Evolutionary conservation across 2,113 vertebrate genomes (phyloP).

Genomic region (Caretta caretta): DNA sequence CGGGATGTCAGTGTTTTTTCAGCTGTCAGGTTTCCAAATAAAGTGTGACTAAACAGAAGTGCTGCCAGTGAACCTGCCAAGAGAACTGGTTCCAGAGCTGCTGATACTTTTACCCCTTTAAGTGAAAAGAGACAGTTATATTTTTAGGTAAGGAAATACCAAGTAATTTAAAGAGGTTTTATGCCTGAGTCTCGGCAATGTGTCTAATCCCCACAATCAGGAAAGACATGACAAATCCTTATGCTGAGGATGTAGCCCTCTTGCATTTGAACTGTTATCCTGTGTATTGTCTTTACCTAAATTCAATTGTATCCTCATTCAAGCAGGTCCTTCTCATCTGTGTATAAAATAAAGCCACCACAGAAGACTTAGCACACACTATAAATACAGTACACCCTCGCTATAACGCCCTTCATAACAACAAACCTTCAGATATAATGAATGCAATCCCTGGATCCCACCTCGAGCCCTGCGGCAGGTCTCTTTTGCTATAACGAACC

Average conservation of each 20-base stretch:
- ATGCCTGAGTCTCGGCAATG: background rate
- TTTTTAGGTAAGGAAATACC: background rate
- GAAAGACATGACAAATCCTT: fast-evolving
- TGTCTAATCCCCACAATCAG: fast-evolving
- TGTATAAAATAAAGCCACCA: background rate
- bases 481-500: no score
- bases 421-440: background rate
- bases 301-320: fast-evolving
- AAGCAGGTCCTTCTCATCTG: background rate
- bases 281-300: background rate
- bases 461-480: no score
- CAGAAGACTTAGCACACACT: background rate
- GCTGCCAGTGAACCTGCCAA: conserved; percentile 25
- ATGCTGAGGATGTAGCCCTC: background rate
- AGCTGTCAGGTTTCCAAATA: conserved; percentile 35
- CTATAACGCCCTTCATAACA: background rate
- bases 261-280: background rate
- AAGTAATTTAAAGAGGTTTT: background rate
- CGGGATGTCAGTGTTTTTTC: conserved; percentile 15
- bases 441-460: no score
- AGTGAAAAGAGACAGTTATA: background rate
- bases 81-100: background rate
- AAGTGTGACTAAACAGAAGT: conserved; percentile 45
- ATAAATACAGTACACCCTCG: background rate
- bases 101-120: background rate